A percentile compares a stretch with the other conserved stretches of the same genome.
phyloP scores from a whole-genome alignment of 1,140 invertebrate species.

The Acromyrmex heyeri region DNA sequence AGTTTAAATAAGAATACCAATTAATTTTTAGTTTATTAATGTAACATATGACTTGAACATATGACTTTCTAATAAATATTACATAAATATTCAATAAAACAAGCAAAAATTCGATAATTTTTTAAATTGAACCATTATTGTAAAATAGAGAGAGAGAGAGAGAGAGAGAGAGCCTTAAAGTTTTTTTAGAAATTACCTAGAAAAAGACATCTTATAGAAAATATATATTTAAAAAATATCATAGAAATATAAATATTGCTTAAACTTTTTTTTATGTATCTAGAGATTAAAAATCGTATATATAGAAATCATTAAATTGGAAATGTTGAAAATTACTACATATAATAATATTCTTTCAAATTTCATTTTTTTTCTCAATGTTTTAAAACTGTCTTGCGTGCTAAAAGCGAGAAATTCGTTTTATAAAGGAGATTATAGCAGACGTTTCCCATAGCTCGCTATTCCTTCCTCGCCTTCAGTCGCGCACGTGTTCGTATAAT shows the following conservation, averaged over 20 bases:
- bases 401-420: background rate
- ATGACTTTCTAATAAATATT: background rate
- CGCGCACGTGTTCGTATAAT: background rate
- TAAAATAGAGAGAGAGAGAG: background rate
- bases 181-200: background rate
- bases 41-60: background rate
- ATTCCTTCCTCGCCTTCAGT: background rate
- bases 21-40: background rate
- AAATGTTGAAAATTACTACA: background rate
- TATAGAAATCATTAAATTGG: background rate
- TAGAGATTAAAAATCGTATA: background rate
- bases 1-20: background rate
- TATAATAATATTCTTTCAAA: background rate
- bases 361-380: background rate
- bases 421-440: background rate
- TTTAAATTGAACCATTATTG: background rate
- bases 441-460: background rate
- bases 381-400: background rate
- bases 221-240: background rate
- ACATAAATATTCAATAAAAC: background rate
- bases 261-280: background rate
- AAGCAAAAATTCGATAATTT: background rate
- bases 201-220: background rate
- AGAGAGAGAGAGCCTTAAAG: no score
- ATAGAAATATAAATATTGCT: background rate